Evolutionary conservation across 2,888 invertebrate genomes (phyloP).

Genomic region (Lingula anatina): DNA sequence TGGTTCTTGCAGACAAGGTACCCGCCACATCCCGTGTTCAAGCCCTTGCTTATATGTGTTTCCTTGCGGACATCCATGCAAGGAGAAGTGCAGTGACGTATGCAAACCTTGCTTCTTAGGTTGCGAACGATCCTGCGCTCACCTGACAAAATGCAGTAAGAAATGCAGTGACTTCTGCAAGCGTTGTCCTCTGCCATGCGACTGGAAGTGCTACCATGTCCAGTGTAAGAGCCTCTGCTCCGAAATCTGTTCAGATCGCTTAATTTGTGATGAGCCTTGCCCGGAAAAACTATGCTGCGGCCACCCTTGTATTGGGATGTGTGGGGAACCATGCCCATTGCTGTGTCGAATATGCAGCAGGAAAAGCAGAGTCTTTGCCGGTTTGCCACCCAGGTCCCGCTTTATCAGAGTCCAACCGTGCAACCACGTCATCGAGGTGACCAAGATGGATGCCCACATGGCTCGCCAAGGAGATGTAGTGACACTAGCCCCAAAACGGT

Average conservation of each 20-base stretch:
- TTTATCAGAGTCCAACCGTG: too few relatives aligned
- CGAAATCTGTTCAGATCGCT: conserved; percentile 43
- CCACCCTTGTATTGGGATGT: conserved; percentile 64
- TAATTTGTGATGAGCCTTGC: conserved; percentile 41
- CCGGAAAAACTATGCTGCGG: conserved; percentile 54
- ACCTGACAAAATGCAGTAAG: conserved; percentile 33
- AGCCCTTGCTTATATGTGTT: conserved; percentile 58
- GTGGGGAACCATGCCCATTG: conserved; percentile 67
- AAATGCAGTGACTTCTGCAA: conserved; percentile 36
- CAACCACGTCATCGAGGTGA: too few relatives aligned
- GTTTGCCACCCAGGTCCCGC: too few relatives aligned
- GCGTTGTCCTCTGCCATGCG: conserved; percentile 46
- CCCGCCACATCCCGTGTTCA: conserved; percentile 60
- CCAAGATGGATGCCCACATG: too few relatives aligned
- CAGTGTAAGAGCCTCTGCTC: conserved; percentile 29
- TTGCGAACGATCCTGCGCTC: conserved; percentile 47
- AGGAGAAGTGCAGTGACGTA: conserved; percentile 32
- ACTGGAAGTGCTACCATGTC: conserved; percentile 42
- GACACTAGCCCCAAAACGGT: too few relatives aligned
- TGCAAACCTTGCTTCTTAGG: conserved; percentile 47
- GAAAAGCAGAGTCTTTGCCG: too few relatives aligned
- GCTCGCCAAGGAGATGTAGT: too few relatives aligned
- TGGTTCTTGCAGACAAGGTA: conserved; percentile 58
- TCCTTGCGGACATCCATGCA: conserved; percentile 53
- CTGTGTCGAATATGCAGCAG: conserved; percentile 59